Conservation (phyloP, 1,140 invertebrate species). For the Aporrectodea caliginosa region DNA sequence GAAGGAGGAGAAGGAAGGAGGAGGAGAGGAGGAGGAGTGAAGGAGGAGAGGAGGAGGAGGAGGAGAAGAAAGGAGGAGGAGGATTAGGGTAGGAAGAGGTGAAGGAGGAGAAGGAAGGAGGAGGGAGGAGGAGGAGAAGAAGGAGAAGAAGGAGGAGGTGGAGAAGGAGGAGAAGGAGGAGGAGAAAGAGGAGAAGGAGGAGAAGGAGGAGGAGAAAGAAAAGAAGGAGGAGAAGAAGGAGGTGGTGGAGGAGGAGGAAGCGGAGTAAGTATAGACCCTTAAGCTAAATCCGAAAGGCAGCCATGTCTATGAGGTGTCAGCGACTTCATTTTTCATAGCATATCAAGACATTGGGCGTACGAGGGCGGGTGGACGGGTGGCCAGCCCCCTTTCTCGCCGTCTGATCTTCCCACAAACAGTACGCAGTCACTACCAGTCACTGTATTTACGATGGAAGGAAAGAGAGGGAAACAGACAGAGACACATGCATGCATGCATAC, state of each 20-base stretch:
- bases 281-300: not conserved
- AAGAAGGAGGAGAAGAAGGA: not conserved
- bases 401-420: too few species aligned
- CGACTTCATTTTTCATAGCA: not conserved
- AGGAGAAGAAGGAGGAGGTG: not conserved
- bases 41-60: not conserved
- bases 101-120: not conserved
- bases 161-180: not conserved
- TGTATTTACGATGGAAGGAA: not conserved
- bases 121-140: not conserved
- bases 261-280: not conserved
- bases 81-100: not conserved
- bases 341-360: not conserved
- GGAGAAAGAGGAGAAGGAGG: not conserved
- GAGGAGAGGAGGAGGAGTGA: not conserved
- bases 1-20: too few species aligned
- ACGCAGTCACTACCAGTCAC: not conserved
- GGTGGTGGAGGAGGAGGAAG: not conserved
- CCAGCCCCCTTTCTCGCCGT: too few species aligned
- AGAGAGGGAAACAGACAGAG: not conserved
- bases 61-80: not conserved
- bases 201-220: not conserved
- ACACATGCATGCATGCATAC: not conserved
- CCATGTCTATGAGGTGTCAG: too few species aligned
- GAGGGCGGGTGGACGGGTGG: not conserved